phyloP scores from a whole-genome alignment of 2,797 vertebrate species.

The Stomatorhinus walkeri region DNA sequence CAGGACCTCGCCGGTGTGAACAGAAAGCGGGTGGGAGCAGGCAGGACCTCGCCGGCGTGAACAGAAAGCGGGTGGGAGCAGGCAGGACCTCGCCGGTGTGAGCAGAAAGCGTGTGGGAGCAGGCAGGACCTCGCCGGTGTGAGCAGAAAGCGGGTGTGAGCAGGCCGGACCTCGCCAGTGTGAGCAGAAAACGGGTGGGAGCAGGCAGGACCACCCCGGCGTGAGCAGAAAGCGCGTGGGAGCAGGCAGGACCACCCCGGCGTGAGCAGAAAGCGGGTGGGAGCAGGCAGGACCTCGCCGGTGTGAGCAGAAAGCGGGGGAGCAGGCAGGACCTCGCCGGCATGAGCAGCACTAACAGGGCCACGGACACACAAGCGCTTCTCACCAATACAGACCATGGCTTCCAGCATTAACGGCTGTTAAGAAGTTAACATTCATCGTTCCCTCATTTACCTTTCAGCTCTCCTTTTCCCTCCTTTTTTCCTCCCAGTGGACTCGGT shows the following conservation, averaged over 20 bases:
- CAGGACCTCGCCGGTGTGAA: background rate
- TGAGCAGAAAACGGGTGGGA: background rate
- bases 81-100: background rate
- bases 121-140: background rate
- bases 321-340: background rate
- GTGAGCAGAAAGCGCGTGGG: background rate
- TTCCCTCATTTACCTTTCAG: background rate
- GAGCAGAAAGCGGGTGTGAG: background rate
- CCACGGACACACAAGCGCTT: background rate
- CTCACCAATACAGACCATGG: background rate
- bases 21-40: background rate
- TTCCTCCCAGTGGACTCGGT: conserved; percentile 33
- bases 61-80: background rate
- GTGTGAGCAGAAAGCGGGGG: background rate
- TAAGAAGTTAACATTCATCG: background rate
- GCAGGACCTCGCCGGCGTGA: background rate
- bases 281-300: background rate
- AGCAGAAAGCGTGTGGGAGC: background rate
- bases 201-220: background rate
- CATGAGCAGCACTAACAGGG: background rate
- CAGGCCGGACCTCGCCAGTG: background rate
- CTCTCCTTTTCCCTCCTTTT: background rate
- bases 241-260: background rate
- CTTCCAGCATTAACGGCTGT: background rate
- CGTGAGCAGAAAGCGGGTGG: background rate